phyloP scores from a whole-genome alignment of 2,888 invertebrate species.

The Labia minor region DNA sequence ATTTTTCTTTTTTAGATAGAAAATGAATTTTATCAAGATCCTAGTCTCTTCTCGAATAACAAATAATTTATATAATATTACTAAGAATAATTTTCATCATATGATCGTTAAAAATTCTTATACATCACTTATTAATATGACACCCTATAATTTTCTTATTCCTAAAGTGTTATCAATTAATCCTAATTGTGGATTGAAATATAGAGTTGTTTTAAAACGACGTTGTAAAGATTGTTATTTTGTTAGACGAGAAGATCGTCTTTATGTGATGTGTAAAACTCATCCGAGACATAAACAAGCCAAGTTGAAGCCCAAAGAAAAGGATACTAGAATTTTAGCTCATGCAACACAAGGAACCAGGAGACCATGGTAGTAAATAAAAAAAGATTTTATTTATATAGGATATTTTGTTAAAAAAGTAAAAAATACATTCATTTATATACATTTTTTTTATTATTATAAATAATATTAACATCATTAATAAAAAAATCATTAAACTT shows the following conservation, averaged over 20 bases:
- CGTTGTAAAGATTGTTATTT: slow-evolving; percentile 73
- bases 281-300: slow-evolving; percentile 74
- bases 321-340: slow-evolving; percentile 63
- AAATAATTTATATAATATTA: background rate
- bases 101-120: background rate
- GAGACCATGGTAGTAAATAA: slow-evolving; percentile 40
- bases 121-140: background rate
- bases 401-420: too few species aligned
- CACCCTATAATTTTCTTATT: slow-evolving; percentile 23
- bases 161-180: slow-evolving; percentile 33
- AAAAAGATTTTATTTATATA: background rate
- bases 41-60: background rate
- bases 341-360: slow-evolving; percentile 56
- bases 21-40: slow-evolving; percentile 3
- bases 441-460: too few species aligned
- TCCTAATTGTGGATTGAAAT: slow-evolving; percentile 54
- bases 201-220: slow-evolving; percentile 52
- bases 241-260: slow-evolving; percentile 52
- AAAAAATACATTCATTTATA: too few species aligned
- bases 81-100: background rate
- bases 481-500: background rate
- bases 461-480: too few species aligned
- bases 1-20: background rate
- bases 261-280: slow-evolving; percentile 63
- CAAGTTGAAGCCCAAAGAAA: slow-evolving; percentile 54